A percentile compares a stretch with the other conserved stretches of the same genome.
Conservation (phyloP, 2,113 vertebrate species). For the Thamnophis sirtalis region DNA sequence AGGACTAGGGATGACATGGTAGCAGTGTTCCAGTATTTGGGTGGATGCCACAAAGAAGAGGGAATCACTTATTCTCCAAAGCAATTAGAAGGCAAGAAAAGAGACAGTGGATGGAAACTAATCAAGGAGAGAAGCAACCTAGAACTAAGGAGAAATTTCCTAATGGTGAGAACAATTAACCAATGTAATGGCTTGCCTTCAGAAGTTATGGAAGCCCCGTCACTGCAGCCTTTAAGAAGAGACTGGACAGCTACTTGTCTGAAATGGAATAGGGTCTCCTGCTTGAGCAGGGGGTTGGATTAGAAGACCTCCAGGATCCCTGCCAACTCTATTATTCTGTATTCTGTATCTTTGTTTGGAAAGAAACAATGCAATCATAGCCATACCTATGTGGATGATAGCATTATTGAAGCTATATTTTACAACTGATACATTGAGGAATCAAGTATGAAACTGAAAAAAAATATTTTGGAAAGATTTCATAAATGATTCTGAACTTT, state of each 20-base stretch:
- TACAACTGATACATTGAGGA: background rate
- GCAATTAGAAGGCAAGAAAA: no score
- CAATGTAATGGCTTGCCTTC: background rate
- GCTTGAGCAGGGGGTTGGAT: background rate
- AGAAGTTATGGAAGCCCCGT: background rate
- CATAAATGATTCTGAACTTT: background rate
- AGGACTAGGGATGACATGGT: background rate
- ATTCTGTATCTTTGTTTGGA: background rate
- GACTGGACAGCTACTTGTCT: background rate
- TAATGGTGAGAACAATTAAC: background rate
- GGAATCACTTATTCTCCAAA: no score
- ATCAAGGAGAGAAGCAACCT: no score
- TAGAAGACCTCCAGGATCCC: background rate
- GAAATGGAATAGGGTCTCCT: background rate
- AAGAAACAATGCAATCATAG: background rate
- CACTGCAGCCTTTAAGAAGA: background rate
- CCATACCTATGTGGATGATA: background rate
- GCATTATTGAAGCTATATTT: background rate
- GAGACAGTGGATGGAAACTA: no score
- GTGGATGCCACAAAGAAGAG: no score
- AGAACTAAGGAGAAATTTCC: no score
- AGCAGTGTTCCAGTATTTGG: no score
- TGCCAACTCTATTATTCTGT: background rate
- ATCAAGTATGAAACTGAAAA: background rate
- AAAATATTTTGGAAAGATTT: background rate